Conservation (phyloP, 2,888 invertebrate species). For the Lymantria monacha region DNA sequence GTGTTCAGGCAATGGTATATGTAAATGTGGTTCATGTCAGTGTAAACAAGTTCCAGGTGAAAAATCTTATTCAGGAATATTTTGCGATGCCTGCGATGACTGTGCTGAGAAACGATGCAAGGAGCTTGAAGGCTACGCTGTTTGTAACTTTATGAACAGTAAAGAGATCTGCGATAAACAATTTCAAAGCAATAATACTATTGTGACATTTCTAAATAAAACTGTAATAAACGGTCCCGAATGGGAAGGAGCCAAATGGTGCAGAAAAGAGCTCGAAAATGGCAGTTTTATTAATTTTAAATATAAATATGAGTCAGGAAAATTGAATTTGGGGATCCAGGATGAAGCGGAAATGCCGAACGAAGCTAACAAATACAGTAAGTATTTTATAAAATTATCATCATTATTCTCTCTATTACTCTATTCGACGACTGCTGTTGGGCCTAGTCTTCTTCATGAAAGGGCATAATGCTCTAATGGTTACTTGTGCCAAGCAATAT, state of each 20-base stretch:
- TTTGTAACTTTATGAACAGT: constrained; percentile 71
- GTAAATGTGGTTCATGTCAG: constrained; percentile 86
- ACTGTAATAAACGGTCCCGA: constrained; percentile 42
- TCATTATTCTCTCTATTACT: too few species aligned
- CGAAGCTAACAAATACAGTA: constrained; percentile 55
- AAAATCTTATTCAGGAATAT: constrained; percentile 79
- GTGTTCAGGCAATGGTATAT: constrained; percentile 83
- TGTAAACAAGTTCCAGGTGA: constrained; percentile 70
- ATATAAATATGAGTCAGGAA: constrained; percentile 41
- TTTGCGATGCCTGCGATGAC: constrained; percentile 88
- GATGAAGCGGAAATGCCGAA: constrained; percentile 49
- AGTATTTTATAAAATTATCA: constrained; percentile 29
- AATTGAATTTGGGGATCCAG: constrained; percentile 55
- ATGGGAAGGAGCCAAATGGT: constrained; percentile 46
- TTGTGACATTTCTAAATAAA: constrained; percentile 40
- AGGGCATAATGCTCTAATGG: too few species aligned
- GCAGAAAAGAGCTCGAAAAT: constrained; percentile 44
- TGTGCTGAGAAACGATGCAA: constrained; percentile 86
- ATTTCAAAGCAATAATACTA: constrained; percentile 32
- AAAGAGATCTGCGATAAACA: constrained; percentile 44
- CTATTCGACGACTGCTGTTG: too few species aligned
- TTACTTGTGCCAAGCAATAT: too few species aligned
- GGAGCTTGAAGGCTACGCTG: constrained; percentile 86
- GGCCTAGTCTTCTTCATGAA: too few species aligned
- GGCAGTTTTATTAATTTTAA: constrained; percentile 51